Evolutionary conservation across 2,113 vertebrate species (phyloP).

Genomic region (Prionailurus viverrinus): DNA sequence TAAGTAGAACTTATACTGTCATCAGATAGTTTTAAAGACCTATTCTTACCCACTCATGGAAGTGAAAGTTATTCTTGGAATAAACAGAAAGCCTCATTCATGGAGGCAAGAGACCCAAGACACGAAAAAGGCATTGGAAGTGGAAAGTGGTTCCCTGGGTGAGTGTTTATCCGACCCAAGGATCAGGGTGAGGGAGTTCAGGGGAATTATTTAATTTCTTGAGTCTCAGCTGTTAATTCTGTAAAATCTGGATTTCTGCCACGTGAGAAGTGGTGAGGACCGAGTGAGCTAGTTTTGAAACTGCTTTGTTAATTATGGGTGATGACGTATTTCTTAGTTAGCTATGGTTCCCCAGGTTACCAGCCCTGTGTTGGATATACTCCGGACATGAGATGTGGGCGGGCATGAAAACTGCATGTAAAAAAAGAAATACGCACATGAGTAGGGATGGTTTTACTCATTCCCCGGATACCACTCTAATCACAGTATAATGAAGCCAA

Average conservation of each 20-base stretch:
- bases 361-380: not conserved
- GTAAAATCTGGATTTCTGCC: not conserved
- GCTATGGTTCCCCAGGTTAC: not conserved
- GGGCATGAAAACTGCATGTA: not conserved
- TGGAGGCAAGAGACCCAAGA: not conserved
- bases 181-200: not conserved
- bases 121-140: fast-evolving
- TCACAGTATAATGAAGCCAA: not conserved
- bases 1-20: conserved; percentile 33
- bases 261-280: not conserved
- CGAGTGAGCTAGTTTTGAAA: not conserved
- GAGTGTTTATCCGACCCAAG: not conserved
- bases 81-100: not conserved
- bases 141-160: not conserved
- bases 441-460: not conserved
- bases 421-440: not conserved
- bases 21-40: conserved; percentile 58
- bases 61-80: not conserved
- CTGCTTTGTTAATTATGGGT: not conserved
- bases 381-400: not conserved
- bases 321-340: not conserved
- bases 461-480: not conserved
- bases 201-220: not conserved
- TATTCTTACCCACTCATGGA: not conserved
- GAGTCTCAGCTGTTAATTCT: not conserved